Evolutionary conservation across 1,140 invertebrate genomes (phyloP).

Genomic region (Cotesia glomerata): DNA sequence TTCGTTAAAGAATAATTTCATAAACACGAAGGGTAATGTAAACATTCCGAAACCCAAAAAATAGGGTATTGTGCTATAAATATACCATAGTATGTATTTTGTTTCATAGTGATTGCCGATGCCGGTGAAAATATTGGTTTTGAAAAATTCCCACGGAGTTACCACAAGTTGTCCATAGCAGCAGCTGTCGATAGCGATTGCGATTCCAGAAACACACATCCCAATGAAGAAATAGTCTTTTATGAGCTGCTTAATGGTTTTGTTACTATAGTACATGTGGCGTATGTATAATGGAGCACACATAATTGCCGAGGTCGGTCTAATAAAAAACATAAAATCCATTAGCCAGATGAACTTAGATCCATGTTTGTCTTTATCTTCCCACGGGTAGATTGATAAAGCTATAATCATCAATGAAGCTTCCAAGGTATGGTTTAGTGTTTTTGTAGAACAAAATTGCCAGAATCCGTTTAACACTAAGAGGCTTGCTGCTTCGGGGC

Average conservation of each 20-base stretch:
- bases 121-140: constrained; percentile 79
- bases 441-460: constrained; percentile 85
- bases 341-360: constrained; percentile 74
- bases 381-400: constrained; percentile 82
- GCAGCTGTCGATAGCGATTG: constrained; percentile 73
- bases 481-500: constrained; percentile 69
- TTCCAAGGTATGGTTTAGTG: constrained; percentile 85
- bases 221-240: constrained; percentile 40
- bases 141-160: constrained; percentile 86
- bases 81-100: constrained; percentile 82
- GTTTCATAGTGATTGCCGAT: constrained; percentile 83
- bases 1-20: constrained; percentile 54
- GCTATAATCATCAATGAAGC: constrained; percentile 79
- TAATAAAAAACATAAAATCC: constrained; percentile 71
- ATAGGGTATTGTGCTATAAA: constrained; percentile 72
- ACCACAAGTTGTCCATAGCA: constrained; percentile 76
- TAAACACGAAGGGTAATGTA: constrained; percentile 67
- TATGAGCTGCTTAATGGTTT: constrained; percentile 28
- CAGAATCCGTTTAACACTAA: constrained; percentile 80
- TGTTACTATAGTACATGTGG: constrained; percentile 61
- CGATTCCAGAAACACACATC: constrained; percentile 35
- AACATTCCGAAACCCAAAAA: constrained; percentile 74
- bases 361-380: constrained; percentile 44
- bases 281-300: constrained; percentile 79
- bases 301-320: constrained; percentile 82